Percentiles rank a stretch among this genome's conserved stretches.
These are phyloP conservation scores for Cepphus grylle DNA, from an alignment of 2,113 vertebrate species.

Conservation along the genomic window DNA sequence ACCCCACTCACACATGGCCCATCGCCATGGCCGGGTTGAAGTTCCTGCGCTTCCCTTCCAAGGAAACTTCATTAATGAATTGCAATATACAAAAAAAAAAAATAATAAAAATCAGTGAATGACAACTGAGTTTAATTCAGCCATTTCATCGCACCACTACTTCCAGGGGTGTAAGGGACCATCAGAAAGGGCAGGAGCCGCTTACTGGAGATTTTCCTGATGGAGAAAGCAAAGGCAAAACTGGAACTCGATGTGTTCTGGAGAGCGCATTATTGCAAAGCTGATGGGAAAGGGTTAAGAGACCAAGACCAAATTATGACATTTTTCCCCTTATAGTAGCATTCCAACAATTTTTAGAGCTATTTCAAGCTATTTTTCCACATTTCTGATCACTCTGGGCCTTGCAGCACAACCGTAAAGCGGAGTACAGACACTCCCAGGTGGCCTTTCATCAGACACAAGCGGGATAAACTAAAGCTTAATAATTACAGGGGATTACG, in stretches of 20 bases:
- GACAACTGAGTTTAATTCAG: neutral
- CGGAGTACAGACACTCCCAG: too few species aligned
- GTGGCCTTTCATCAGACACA: neutral
- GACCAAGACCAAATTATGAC: neutral
- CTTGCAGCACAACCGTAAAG: accelerated
- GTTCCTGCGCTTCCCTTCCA: too few species aligned
- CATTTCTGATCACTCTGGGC: too few species aligned
- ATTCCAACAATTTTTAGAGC: too few species aligned
- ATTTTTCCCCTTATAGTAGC: neutral
- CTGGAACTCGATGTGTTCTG: accelerated
- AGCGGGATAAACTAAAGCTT: neutral
- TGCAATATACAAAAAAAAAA: too few species aligned
- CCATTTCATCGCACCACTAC: accelerated
- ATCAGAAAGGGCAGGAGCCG: neutral
- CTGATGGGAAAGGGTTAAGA: neutral
- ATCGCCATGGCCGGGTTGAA: neutral
- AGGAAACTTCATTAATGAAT: too few species aligned
- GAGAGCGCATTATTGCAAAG: accelerated
- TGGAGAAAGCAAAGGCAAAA: neutral
- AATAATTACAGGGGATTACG: neutral
- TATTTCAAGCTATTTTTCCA: neutral
- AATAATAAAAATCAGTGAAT: too few species aligned
- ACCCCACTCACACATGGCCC: neutral
- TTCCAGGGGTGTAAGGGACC: accelerated
- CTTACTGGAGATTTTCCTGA: accelerated